Base-by-base conservation (phyloP, 2,797 vertebrate genomes). In the Halcyon smyrnensis region DNA sequence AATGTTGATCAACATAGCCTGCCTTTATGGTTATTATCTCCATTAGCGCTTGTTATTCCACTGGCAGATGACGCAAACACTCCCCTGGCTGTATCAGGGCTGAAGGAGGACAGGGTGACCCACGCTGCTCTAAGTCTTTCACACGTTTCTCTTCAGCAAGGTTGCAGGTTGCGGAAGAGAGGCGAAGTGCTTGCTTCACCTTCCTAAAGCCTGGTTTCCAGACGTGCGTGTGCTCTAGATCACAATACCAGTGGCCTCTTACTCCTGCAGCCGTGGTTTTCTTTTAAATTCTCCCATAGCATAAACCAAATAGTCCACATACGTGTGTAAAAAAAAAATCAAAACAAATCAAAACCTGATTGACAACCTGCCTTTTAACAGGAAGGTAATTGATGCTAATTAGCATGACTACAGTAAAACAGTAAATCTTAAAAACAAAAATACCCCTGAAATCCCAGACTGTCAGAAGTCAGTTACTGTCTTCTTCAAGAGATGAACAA, bases 21-120 rank as follows among this genome's bases (percentile, higher is more conserved):
- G 78, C 51, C 63, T 80, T 91, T 93, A 79, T 32, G 50, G 34
- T 48, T 68, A 91, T 79, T 94, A 94, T 90, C 87, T 89, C 60
- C 86, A 74, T 84, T 89, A 87, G 65, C 37, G 74, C 20, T 93
- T 90, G 70, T 87, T 93, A 79, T 74, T 84, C 50, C 36, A 30
- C 59, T 32, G n/a, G 54, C 39, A 88, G 87, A 91, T 84, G 56
- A 93, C 41, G 34, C 30, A 27, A 86, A 81, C 59, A 7, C 46
- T 76, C 27, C 51, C 63, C 64, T 41, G 56, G 85, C 85, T 56
- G 59, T 16, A 67, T 53, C 65, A 43, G 30, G 57, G 37, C 65
- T 76, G 69, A 5, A 60, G 41, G 86, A 84, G 15, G 20, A 93
- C 60, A 53, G 65, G 39, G 74, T 82, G 84, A 93, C 34, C 77